Evolutionary conservation across 2,797 vertebrate species (phyloP).

Genomic region (Xerus rutilus): DNA sequence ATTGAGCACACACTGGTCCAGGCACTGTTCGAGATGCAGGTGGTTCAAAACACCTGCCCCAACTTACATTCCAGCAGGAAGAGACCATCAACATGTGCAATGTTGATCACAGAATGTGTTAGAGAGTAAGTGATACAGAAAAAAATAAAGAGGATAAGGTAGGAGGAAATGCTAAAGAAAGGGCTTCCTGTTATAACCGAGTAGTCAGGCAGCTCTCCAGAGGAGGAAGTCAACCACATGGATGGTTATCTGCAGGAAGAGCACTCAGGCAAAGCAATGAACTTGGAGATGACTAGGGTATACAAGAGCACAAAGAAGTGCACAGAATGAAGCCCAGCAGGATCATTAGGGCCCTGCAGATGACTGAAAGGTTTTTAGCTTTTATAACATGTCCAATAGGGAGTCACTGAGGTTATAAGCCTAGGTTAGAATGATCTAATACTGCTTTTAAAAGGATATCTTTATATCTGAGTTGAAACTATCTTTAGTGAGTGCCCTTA

Average conservation of each 20-base stretch:
- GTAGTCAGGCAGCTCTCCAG: not conserved
- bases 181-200: not conserved
- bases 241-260: rapidly evolving
- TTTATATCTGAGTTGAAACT: not conserved
- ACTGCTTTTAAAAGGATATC: not conserved
- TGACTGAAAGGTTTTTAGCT: not conserved
- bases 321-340: not conserved
- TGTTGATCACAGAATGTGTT: rapidly evolving
- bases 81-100: not conserved
- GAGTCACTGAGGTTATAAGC: not conserved
- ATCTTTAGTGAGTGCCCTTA: not conserved
- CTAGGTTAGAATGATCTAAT: not conserved
- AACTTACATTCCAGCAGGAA: not conserved
- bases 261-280: not conserved
- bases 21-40: not conserved
- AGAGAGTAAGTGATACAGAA: rapidly evolving
- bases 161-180: no score
- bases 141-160: not conserved
- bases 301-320: not conserved
- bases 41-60: not conserved
- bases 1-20: not conserved
- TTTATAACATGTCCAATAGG: not conserved
- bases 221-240: not conserved
- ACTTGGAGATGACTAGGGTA: not conserved
- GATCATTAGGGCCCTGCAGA: no score